Evolutionary conservation across 35 echinoderm and acorn worm genomes (phyloP), one percentile per base, ranked within the genome.

Genomic region (Holothuria glaberrima): DNA sequence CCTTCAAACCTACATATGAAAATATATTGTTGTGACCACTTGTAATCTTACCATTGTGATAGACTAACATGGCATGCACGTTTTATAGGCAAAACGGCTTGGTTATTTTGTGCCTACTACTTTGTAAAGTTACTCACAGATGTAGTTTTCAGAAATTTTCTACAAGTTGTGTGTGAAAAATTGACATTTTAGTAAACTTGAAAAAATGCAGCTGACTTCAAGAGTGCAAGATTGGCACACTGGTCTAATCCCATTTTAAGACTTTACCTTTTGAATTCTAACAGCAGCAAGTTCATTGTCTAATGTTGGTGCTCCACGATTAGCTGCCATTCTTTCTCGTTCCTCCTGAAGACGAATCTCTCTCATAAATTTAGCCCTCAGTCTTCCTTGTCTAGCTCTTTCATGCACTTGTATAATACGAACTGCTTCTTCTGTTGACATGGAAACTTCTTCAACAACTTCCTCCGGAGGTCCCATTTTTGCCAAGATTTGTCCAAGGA

Each of bases 391-490:
- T 27, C 97, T 68, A 18, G 97, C 97, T 41, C 97, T 95, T 64
- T 99, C 97, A 50, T 99, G 97, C 48, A 99, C 89, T 84, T 99
- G 97, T 36, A 99, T 93, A 33, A 95, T 68, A 44, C 97, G 63
- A 20, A 94, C 88, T 20, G 93, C 97, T 33, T 99, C 97, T 35
- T 99, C 93, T 35, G 93, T 80, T 5, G 97, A 92, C 93, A 99
- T 99, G 58, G 69, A 93, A 25, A 93, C 76, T 67, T 99, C 97
- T 71, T 95, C 93, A 27, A 83, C 89, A 58, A 88, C 92, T 73
- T 99, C 97, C 59, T 99, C 97, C 5, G 91, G 97, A 48, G 97
- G 97, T 20, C 97, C 97, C 97, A 99, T 99, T 89, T 99, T 99
- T 64, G 97, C 97, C 30, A 99, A 81, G 86, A 99, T 99, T 65